Base-by-base conservation (phyloP, 2,888 invertebrate genomes). In the Diplazon laetatorius region DNA sequence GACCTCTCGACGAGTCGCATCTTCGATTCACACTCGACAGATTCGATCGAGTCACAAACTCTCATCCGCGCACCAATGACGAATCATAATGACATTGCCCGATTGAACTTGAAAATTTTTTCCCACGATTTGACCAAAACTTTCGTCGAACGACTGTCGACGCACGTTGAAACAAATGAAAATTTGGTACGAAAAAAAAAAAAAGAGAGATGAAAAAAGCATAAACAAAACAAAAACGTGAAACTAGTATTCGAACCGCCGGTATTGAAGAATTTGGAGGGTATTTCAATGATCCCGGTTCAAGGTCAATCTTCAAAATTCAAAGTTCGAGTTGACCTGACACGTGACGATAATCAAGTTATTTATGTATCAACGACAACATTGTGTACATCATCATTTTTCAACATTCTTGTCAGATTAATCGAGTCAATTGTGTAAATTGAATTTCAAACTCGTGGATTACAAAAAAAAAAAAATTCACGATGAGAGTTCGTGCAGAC, bases 1-100 rank as follows among this genome's bases (percentile, higher is more conserved):
- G 30, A 30, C 30, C 30, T 30, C 30, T 30, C 30, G 6, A 30
- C 30, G n/a, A 30, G 2, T 30, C 30, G 8, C 1, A 48, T 20
- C 18, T n/a, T 30, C 30, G 30, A 30, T 30, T 57, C 57, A 57
- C 5, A 20, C 22, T 59, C 12, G 59, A n/a, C 30, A 59, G 59
- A 30, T 8, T 48, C 20, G 12, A 16, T n/a, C 20, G 10, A 20
- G 6, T 30, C 6, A 30, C 30, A 2, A 2, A 30, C 30, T 30
- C 4, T 2, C 30, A 5, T 30, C 30, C 30, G 6, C 2, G 30
- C n/a, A n/a, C n/a, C n/a, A n/a, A n/a, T n/a, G n/a, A n/a, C n/a
- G n/a, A n/a, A n/a, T n/a, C n/a, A n/a, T n/a, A n/a, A n/a, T n/a
- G n/a, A n/a, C n/a, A n/a, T n/a, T n/a, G n/a, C n/a, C n/a, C n/a